Percentiles rank a stretch among this genome's conserved stretches.
These are phyloP conservation scores for Dromiciops gliroides DNA, from an alignment of 2,113 vertebrate species.

Conservation along the genomic window DNA sequence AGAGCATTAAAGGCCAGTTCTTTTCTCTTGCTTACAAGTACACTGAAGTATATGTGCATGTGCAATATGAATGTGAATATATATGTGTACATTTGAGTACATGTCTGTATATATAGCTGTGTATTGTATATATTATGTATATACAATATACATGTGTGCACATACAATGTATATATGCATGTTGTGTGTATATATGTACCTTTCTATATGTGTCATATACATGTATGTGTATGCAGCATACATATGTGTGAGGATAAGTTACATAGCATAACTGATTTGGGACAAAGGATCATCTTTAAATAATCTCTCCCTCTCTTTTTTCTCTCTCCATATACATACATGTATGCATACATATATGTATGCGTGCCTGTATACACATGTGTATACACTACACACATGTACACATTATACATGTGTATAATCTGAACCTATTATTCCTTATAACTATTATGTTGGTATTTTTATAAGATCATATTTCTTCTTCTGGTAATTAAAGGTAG, in stretches of 20 bases:
- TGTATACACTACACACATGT: not conserved
- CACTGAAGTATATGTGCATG: not conserved
- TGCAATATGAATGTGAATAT: not conserved
- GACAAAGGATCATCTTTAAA: not conserved
- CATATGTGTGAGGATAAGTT: not conserved
- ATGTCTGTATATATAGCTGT: no score
- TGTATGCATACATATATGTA: not conserved
- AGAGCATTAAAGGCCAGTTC: not conserved
- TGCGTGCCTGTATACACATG: not conserved
- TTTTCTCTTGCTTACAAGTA: not conserved
- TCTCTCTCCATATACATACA: not conserved
- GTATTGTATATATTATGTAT: no score
- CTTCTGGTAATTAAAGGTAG: constrained; percentile 48
- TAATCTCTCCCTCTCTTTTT: not conserved
- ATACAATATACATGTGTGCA: no score
- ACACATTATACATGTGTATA: not conserved
- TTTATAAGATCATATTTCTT: constrained; percentile 29
- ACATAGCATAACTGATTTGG: not conserved
- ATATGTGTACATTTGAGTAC: not conserved
- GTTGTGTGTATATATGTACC: no score
- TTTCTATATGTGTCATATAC: no score
- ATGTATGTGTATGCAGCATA: no score
- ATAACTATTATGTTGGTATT: not conserved
- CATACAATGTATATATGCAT: no score
- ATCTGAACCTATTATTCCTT: constrained; percentile 26